Base-by-base conservation (phyloP, 2,888 invertebrate genomes). In the Coleophora flavipennella region DNA sequence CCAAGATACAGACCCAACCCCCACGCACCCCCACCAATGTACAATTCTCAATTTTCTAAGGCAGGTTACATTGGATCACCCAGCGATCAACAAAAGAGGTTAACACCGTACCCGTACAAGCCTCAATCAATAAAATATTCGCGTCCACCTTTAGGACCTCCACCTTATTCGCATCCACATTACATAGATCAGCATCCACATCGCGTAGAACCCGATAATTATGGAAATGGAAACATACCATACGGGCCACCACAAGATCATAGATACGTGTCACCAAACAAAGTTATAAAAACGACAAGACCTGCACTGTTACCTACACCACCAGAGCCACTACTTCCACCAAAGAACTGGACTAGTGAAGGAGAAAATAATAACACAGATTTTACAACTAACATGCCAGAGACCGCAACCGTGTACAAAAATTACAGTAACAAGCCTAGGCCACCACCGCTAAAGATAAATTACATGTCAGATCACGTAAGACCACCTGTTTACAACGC, bases 401-500 rank as follows among this genome's bases (percentile, higher is more conserved):
- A 78, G 40, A 44, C 46, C 2, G 51, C 51, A 11, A 65, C 64
- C 1, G 48, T 48, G 13, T 59, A 65, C 38, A 73, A 66, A 51
- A 55, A 51, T 11, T 59, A 68, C 35, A 59, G 51, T 20, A 72
- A 20, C 20, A 20, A 65, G 49, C 55, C 63, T 29, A 66, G 61
- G 47, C 62, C 58, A 25, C 43, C 59, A 7, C 59, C 67, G 27
- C 51, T 59, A 34, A 81, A 76, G 55, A 48, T 66, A 1, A 75
- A 59, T 43, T 74, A 78, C 43, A 66, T 72, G 42, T 55, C 67
- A 2, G 80, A 81, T 9, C 70, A 73, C 35, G 62, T 81, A 31
- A 64, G 84, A 42, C 79, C 81, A 3, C 83, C 83, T 3, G 62
- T 84, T 9, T 83, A 75, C 45, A 83, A 75, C 48, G 79, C 84